Conservation (phyloP, 2,888 invertebrate species). For the Dicranocentrus wangi region DNA sequence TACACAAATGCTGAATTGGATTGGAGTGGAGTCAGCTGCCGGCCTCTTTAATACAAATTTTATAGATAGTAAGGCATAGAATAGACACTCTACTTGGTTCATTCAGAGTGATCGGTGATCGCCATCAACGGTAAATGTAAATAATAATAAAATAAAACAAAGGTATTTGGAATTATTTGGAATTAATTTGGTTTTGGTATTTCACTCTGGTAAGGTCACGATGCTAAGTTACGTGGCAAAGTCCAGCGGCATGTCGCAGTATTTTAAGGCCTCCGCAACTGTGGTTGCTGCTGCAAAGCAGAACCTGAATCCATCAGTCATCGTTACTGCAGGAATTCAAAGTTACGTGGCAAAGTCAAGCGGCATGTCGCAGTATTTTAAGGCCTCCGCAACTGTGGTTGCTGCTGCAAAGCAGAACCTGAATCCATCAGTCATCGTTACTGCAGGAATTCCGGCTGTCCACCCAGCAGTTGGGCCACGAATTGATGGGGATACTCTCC, state of each 20-base stretch:
- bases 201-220: too few relatives aligned
- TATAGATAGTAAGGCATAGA: too few relatives aligned
- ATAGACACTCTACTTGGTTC: too few relatives aligned
- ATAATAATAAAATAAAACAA: too few relatives aligned
- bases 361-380: conserved; percentile 72
- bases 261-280: conserved; percentile 70
- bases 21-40: too few relatives aligned
- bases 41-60: too few relatives aligned
- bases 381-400: conserved; percentile 69
- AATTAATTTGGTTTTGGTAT: too few relatives aligned
- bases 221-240: conserved; percentile 73
- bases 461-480: conserved; percentile 74
- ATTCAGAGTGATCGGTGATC: too few relatives aligned
- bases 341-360: conserved; percentile 73
- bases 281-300: conserved; percentile 73
- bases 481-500: conserved; percentile 77
- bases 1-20: too few relatives aligned
- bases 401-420: conserved; percentile 77
- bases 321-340: too few relatives aligned
- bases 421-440: conserved; percentile 80
- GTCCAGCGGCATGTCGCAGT: conserved; percentile 72
- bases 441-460: conserved; percentile 76
- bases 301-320: conserved; percentile 83
- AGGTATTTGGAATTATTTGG: too few relatives aligned
- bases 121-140: too few relatives aligned